A percentile compares a stretch with the other conserved stretches of the same genome.
phyloP scores from a whole-genome alignment of 2,113 vertebrate genomes.

The Neopipo cinnamomea region DNA sequence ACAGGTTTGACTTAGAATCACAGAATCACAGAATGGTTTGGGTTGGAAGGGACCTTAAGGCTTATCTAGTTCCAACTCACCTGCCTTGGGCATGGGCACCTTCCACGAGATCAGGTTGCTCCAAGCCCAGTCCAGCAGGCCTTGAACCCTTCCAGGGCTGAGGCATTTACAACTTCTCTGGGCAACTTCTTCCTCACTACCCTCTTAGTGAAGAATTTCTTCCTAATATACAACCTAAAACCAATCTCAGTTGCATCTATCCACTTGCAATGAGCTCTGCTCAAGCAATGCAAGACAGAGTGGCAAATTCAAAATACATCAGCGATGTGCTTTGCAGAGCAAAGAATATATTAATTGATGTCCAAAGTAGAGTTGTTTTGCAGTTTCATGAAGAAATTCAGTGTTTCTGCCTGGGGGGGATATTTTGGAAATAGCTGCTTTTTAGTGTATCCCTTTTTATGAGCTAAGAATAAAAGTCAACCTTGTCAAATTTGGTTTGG shows the following conservation, averaged over 20 bases:
- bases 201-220: not conserved
- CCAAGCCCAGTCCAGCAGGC: not conserved
- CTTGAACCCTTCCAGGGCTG: not conserved
- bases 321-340: not conserved
- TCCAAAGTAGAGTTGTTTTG: not conserved
- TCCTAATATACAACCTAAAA: not conserved
- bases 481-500: not conserved
- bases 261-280: rapidly evolving
- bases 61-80: not conserved
- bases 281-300: not conserved
- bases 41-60: not conserved
- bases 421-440: not conserved
- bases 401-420: not conserved
- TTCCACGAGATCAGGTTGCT: not conserved
- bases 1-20: not conserved
- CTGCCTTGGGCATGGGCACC: too few relatives aligned
- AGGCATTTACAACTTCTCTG: not conserved
- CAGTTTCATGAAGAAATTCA: not conserved
- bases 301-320: not conserved
- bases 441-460: not conserved
- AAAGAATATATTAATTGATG: not conserved
- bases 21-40: not conserved
- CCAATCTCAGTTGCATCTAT: not conserved
- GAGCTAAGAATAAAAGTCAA: not conserved
- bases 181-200: not conserved